Conservation (phyloP, 2,888 invertebrate genomes). For the Caenorhabditis panamensis region DNA sequence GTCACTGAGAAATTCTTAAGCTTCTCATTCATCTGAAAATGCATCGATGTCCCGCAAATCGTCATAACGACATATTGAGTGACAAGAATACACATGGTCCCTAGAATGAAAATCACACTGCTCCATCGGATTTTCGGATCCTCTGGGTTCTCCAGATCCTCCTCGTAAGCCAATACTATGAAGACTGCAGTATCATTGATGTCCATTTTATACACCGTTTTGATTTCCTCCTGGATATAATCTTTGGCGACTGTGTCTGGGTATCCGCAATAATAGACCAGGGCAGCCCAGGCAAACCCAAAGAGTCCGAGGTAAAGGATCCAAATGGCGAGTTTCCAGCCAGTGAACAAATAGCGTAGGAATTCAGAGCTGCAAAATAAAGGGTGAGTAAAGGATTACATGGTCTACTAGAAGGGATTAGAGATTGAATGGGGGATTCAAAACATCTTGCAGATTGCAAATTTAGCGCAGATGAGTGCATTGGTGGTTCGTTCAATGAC, state of each 20-base stretch:
- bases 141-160: background rate
- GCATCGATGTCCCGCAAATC: slow-evolving; percentile 33
- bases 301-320: slow-evolving; percentile 5
- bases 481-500: too few relatives aligned
- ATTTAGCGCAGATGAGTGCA: too few relatives aligned
- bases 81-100: slow-evolving; percentile 1
- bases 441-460: too few relatives aligned
- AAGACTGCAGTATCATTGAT: slow-evolving; percentile 12
- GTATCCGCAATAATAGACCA: background rate
- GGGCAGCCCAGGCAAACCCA: background rate
- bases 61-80: slow-evolving; percentile 28
- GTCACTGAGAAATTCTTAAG: slow-evolving; percentile 30
- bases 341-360: background rate
- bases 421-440: too few relatives aligned
- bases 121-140: background rate
- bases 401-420: too few relatives aligned
- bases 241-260: background rate
- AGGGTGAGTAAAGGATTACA: background rate
- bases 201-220: slow-evolving; percentile 15
- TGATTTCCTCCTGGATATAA: slow-evolving; percentile 12
- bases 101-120: background rate
- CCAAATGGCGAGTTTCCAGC: slow-evolving; percentile 21
- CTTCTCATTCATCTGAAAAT: slow-evolving; percentile 34
- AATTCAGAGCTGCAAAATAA: background rate
- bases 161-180: slow-evolving; percentile 8